phyloP scores from a whole-genome alignment of 2,113 vertebrate genomes.

The Pelodiscus sinensis region DNA sequence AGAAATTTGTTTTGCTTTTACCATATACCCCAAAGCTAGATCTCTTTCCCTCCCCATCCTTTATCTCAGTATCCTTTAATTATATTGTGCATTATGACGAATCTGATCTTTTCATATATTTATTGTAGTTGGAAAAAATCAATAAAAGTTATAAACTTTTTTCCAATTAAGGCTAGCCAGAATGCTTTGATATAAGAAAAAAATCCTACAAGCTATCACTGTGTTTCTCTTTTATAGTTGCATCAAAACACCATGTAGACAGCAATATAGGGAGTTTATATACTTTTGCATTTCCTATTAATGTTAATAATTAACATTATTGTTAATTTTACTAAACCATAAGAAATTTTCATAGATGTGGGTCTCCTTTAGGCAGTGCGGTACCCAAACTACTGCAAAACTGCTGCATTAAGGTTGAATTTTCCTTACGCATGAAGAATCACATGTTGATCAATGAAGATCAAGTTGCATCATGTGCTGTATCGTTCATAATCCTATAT shows the following conservation, averaged over 20 bases:
- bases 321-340: neutral
- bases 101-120: neutral
- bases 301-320: slow-evolving; percentile 26
- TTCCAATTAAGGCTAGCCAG: neutral
- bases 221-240: slow-evolving; percentile 29
- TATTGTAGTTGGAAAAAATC: neutral
- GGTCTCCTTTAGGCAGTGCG: neutral
- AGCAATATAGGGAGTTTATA: neutral
- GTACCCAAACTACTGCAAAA: slow-evolving; percentile 14
- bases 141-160: neutral
- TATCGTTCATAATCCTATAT: neutral
- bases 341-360: slow-evolving; percentile 52
- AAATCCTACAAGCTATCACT: neutral
- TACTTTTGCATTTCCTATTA: slow-evolving; percentile 56
- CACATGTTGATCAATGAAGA: neutral
- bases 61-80: neutral
- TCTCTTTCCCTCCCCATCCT: neutral
- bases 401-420: slow-evolving; percentile 26
- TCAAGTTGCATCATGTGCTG: neutral
- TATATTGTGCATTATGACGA: neutral
- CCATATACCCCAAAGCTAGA: neutral
- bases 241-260: slow-evolving; percentile 59
- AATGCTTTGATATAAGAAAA: slow-evolving; percentile 41
- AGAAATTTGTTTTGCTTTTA: slow-evolving; percentile 30
- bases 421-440: slow-evolving; percentile 11